Conservation (phyloP, 2,797 vertebrate genomes). For the Helarctos malayanus region DNA sequence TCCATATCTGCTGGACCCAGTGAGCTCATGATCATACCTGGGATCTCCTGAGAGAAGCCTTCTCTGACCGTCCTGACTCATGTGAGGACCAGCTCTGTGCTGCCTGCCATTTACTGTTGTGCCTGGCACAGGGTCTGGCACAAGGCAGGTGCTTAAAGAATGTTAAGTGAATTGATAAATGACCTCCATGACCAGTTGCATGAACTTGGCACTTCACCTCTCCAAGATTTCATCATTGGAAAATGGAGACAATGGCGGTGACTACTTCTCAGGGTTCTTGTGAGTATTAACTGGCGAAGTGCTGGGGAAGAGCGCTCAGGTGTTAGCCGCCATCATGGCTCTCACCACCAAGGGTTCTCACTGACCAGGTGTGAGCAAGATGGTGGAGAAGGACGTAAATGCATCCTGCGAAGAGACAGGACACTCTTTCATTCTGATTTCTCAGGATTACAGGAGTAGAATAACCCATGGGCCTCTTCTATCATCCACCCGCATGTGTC, state of each 20-base stretch:
- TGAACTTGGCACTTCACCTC: neutral
- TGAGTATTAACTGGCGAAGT: neutral
- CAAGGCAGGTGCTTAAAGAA: neutral
- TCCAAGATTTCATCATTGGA: neutral
- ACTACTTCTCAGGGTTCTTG: neutral
- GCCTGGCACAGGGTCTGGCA: neutral
- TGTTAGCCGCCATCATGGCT: fast-evolving
- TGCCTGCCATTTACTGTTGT: neutral
- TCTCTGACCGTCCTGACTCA: neutral
- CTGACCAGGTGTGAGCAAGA: neutral
- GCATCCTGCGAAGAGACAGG: neutral
- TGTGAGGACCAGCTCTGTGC: neutral
- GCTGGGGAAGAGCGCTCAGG: neutral
- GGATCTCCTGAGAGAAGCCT: neutral
- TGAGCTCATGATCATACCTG: neutral
- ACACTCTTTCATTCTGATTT: neutral
- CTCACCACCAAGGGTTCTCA: neutral
- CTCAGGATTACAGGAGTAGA: neutral
- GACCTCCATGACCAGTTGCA: neutral
- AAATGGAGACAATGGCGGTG: neutral
- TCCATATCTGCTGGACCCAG: neutral
- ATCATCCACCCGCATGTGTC: neutral
- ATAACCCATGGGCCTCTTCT: neutral
- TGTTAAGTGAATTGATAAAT: neutral
- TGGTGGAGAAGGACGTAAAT: neutral